Evolutionary conservation across 2,888 invertebrate species (phyloP).

Genomic region (Abrostola triplasia): DNA sequence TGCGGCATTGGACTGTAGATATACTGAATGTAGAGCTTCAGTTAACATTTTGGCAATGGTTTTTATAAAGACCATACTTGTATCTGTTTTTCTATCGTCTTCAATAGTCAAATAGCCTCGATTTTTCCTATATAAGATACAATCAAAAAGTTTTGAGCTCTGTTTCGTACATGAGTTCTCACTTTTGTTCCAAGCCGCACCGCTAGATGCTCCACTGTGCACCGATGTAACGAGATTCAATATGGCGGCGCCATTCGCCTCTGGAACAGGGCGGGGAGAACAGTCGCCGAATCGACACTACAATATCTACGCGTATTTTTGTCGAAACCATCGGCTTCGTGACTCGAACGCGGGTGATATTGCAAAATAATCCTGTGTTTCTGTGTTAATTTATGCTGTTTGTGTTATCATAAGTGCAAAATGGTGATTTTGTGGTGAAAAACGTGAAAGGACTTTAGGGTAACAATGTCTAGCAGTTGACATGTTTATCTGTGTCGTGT

Average conservation of each 20-base stretch:
- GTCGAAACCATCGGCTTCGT: conserved; percentile 83
- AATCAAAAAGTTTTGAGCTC: conserved; percentile 17
- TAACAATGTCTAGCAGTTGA: conserved; percentile 88
- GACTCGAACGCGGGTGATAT: conserved; percentile 86
- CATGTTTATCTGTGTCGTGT: conserved; percentile 89
- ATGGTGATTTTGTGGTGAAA: conserved; percentile 83
- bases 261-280: conserved; percentile 87
- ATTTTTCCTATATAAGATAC: conserved; percentile 3
- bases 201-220: conserved; percentile 80
- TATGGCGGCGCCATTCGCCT: conserved; percentile 87
- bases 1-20: conserved; percentile 9
- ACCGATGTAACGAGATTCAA: conserved; percentile 78
- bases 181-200: conserved; percentile 64
- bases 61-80: conserved; percentile 3
- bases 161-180: conserved; percentile 36
- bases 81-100: background rate
- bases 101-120: background rate
- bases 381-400: conserved; percentile 80
- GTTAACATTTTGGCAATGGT: background rate
- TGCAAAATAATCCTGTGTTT: conserved; percentile 83
- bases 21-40: background rate
- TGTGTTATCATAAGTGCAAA: conserved; percentile 82
- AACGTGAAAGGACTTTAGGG: conserved; percentile 86
- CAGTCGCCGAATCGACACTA: conserved; percentile 85
- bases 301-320: conserved; percentile 86